phyloP scores from a whole-genome alignment of 2,113 vertebrate species.

The Gymnocephalus cernua region DNA sequence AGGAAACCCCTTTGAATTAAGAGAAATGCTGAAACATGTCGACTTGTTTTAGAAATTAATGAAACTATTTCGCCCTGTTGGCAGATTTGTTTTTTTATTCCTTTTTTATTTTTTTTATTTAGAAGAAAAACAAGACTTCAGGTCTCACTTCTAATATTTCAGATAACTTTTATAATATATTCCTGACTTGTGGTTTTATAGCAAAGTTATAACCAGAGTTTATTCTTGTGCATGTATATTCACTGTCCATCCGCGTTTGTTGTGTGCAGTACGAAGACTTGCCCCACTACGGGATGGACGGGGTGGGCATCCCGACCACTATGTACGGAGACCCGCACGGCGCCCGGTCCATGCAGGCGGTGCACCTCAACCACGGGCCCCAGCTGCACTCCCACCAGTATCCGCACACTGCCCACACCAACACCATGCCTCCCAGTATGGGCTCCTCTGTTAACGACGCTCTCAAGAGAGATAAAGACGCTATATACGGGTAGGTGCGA shows the following conservation, averaged over 20 bases:
- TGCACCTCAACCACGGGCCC: slow-evolving; percentile 98
- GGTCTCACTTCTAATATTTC: neutral
- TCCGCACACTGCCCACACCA: slow-evolving; percentile 95
- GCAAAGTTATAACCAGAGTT: slow-evolving; percentile 18
- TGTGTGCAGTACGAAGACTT: slow-evolving; percentile 98
- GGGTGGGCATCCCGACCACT: slow-evolving; percentile 96
- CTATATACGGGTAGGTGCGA: slow-evolving; percentile 97
- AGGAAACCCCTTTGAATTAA: neutral
- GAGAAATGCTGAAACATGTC: slow-evolving; percentile 9
- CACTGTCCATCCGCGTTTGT: slow-evolving; percentile 72
- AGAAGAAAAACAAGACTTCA: neutral
- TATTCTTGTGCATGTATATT: slow-evolving; percentile 21
- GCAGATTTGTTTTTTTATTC: neutral
- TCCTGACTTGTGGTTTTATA: neutral
- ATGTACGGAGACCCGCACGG: slow-evolving; percentile 99
- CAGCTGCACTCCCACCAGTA: slow-evolving; percentile 98
- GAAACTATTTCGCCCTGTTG: neutral
- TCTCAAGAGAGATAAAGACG: slow-evolving; percentile 99
- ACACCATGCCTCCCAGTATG: slow-evolving; percentile 97
- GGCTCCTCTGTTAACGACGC: slow-evolving; percentile 98
- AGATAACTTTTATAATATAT: neutral
- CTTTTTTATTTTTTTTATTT: neutral
- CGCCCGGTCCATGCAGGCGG: slow-evolving; percentile 97
- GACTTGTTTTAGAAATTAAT: slow-evolving; percentile 6
- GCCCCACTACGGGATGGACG: slow-evolving; percentile 99